These are phyloP conservation scores for Thermophis baileyi DNA, from an alignment of 2,113 vertebrate genomes.

Conservation along the genomic window DNA sequence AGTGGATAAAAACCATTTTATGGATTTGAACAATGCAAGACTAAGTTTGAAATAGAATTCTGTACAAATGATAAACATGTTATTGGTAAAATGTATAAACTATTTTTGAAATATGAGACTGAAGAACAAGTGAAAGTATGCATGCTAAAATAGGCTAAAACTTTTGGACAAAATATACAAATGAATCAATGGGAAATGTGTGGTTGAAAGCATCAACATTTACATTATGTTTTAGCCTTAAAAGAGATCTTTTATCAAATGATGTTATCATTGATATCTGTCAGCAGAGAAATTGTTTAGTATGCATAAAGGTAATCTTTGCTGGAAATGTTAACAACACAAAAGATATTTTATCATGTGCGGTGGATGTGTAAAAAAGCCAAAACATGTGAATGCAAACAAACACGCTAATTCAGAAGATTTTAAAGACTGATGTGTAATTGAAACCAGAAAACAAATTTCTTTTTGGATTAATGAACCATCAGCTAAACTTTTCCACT, in stretches of 20 bases:
- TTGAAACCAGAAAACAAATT: too few relatives aligned
- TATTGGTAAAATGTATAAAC: neutral
- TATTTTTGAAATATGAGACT: neutral
- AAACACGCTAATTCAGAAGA: too few relatives aligned
- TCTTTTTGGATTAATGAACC: too few relatives aligned
- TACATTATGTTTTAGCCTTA: neutral
- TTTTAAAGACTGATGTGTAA: too few relatives aligned
- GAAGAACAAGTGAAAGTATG: neutral
- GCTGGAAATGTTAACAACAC: too few relatives aligned
- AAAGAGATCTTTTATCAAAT: neutral
- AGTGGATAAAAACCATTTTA: neutral
- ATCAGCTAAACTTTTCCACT: too few relatives aligned
- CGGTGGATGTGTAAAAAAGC: too few relatives aligned
- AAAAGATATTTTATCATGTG: too few relatives aligned
- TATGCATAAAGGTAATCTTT: too few relatives aligned
- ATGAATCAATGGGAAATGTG: neutral
- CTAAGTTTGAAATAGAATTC: neutral
- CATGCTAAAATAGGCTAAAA: neutral
- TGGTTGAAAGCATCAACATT: neutral
- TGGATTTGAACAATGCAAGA: neutral
- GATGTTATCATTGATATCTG: neutral
- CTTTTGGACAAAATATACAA: neutral
- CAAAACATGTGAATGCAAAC: too few relatives aligned
- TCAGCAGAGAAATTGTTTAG: neutral
- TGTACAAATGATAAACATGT: neutral